Base-by-base conservation (phyloP, 2,113 vertebrate genomes). In the Ammodytes dubius region DNA sequence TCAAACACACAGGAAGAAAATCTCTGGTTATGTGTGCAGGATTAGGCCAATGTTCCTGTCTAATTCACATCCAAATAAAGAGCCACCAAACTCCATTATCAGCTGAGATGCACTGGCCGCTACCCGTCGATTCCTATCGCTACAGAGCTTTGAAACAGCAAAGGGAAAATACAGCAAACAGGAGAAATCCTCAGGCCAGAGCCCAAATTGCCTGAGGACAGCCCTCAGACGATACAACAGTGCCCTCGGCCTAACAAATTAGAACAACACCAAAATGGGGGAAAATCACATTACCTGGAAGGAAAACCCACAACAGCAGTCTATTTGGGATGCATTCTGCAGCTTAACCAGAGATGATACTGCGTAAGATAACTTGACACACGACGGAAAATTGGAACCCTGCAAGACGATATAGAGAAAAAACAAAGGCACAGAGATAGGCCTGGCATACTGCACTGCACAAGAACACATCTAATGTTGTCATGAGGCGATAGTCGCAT, bases 201-300 rank as follows among this genome's bases (percentile, higher is more conserved):
- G 81, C 69, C 75, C 37, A 85, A 46, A 87, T 37, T 27, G 88
- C 90, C 90, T 77, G 61, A 90, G 91, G 90, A 87, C 74, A 89
- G 82, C 81, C 83, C 72, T 88, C 74, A 86, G 87, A 91, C 42
- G 40, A 68, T 75, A 88, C 82, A 84, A 70, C 45, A 57, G 56
- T 47, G 81, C 82, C 84, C 64, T 72, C 8, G 68, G 84, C 82
- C 80, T 57, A 45, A 86, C 87, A 87, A 87, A 90, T 90, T 84
- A 83, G 10, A 85, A 27, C 68, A 46, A 68, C 72, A 70, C 27
- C 52, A 68, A 71, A 69, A 61, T 66, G 64, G 50, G 39, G 56
- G 4, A 45, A 69, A 81, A 81, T 70, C 56, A 7, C n/a, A 65
- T 70, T 19, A 86, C 82, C 61, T 76, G 56, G 43, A 73, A 87